Conservation (phyloP, 2,888 invertebrate species). For the Scaptomyza polygonia region DNA sequence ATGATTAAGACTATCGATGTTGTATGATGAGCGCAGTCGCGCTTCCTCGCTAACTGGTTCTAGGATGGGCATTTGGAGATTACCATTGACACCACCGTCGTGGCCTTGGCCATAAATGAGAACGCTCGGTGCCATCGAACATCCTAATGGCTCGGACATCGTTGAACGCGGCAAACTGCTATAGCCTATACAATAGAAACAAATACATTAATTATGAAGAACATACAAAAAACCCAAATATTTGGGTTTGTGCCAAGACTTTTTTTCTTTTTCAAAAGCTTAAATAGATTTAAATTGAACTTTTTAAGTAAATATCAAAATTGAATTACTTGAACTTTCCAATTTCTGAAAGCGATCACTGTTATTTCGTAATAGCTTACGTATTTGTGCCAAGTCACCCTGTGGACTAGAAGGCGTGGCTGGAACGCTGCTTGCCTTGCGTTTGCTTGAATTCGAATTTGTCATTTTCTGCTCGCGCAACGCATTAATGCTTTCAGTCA, state of each 20-base stretch:
- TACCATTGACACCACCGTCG: slow-evolving; percentile 60
- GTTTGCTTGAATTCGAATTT: slow-evolving; percentile 86
- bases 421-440: slow-evolving; percentile 94
- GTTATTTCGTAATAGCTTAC: slow-evolving; percentile 77
- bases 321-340: background rate
- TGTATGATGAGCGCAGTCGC: slow-evolving; percentile 81
- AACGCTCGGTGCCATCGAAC: slow-evolving; percentile 82
- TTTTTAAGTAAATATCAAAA: background rate
- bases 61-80: slow-evolving; percentile 84
- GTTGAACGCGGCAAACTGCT: slow-evolving; percentile 93
- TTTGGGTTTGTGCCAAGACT: too few species aligned
- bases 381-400: slow-evolving; percentile 86
- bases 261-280: too few species aligned
- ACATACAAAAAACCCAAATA: too few species aligned
- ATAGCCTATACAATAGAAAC: slow-evolving; percentile 86
- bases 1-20: slow-evolving; percentile 74
- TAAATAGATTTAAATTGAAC: too few species aligned
- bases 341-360: slow-evolving; percentile 1
- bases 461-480: slow-evolving; percentile 87
- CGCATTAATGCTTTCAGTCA: slow-evolving; percentile 91
- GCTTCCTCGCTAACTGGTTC: slow-evolving; percentile 90
- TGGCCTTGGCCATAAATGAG: slow-evolving; percentile 85
- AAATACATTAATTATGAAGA: too few species aligned
- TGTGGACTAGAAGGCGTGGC: slow-evolving; percentile 93
- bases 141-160: slow-evolving; percentile 89